Evolutionary conservation across 1,140 invertebrate species (phyloP), one percentile per base, ranked within the genome.

Genomic region (Helicoverpa armigera): DNA sequence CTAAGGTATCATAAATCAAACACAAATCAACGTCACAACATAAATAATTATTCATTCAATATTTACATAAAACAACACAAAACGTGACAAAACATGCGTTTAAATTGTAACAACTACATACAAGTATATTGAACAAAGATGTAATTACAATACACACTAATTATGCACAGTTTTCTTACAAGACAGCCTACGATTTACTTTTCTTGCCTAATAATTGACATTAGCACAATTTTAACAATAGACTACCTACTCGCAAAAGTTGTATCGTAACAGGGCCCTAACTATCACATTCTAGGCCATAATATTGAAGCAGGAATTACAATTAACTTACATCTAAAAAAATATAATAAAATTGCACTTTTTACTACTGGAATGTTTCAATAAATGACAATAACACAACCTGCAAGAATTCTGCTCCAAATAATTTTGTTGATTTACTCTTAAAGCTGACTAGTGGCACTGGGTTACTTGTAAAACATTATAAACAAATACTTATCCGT

Each of bases 41-140:
- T 88, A 89, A 89, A 87, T 86, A 84, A 90, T 91, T 88, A 91
- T 94, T 92, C 89, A 89, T 88, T 89, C 80, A 90, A 90, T 91
- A 91, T 91, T 91, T 91, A 92, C 89, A 91, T 88, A 84, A 70
- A 88, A 87, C 82, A 84, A 74, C 70, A 85, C 53, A 77, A 29
- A 73, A 65, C 63, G 65, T 81, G 69, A 81, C 74, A 81, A 79
- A 18, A 82, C 63, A 81, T 79, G 79, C 73, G 61, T 65, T 23
- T 72, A 51, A 54, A 61, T 70, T 63, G 31, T 29, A 76, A 72
- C 70, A 60, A 79, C 54, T 50, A 75, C 29, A 23, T 60, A 60
- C 56, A 63, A 29, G 76, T 61, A 70, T n/a, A 72, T 29, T n/a
- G n/a, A n/a, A n/a, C n/a, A n/a, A n/a, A n/a, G n/a, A n/a, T n/a